phyloP scores from a whole-genome alignment of 2,888 invertebrate genomes.

The Anthoptus insignis region DNA sequence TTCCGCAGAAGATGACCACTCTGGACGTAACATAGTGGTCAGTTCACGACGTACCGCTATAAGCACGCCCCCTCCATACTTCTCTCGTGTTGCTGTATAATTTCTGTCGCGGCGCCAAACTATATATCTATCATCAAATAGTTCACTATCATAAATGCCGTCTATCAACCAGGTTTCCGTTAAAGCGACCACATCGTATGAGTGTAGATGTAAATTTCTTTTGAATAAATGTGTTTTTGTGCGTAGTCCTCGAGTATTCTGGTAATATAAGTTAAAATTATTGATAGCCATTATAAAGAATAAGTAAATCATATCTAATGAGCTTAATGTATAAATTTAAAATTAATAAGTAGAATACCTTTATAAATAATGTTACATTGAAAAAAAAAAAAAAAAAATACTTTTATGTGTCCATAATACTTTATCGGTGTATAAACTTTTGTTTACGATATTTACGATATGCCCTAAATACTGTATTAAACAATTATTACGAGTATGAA shows the following conservation, averaged over 20 bases:
- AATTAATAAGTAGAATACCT: too few species aligned
- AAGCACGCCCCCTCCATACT: background rate
- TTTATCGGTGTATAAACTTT: too few species aligned
- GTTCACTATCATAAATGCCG: background rate
- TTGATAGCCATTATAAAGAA: background rate
- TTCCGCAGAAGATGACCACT: background rate
- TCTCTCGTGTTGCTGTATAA: background rate
- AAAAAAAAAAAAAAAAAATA: too few species aligned
- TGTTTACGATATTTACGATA: too few species aligned
- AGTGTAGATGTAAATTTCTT: background rate
- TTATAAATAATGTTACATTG: too few species aligned
- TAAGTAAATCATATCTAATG: too few species aligned
- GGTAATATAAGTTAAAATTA: background rate
- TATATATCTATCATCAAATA: constrained; percentile 3
- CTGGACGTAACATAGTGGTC: background rate
- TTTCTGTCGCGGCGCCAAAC: constrained; percentile 6
- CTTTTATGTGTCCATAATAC: too few species aligned
- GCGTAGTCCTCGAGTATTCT: background rate
- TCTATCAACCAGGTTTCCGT: background rate
- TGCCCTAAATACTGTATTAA: too few species aligned
- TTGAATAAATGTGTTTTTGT: background rate
- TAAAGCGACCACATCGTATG: background rate
- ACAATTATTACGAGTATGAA: too few species aligned
- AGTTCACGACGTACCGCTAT: background rate
- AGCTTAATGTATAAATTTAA: too few species aligned